Percentiles rank a stretch among this genome's conserved stretches.
Conservation (phyloP, 2,797 vertebrate species). For the Takifugu ocellatus region DNA sequence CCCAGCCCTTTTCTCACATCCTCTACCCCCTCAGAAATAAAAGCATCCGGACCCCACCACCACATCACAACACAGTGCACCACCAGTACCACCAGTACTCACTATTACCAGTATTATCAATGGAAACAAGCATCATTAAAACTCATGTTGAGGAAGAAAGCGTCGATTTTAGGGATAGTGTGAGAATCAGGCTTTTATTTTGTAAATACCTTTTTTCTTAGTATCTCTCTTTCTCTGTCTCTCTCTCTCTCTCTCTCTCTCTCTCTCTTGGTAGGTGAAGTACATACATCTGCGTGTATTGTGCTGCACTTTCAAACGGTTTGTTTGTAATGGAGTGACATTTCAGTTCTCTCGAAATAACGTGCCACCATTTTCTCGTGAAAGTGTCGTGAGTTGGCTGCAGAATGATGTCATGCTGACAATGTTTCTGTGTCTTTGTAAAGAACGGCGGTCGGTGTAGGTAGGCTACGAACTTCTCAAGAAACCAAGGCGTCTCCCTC, state of each 20-base stretch:
- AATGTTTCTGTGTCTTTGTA: conserved; percentile 69
- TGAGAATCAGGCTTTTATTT: conserved; percentile 63
- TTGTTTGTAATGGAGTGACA: conserved; percentile 52
- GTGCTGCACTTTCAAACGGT: conserved; percentile 52
- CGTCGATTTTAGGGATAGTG: conserved; percentile 83
- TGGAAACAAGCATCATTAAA: conserved; percentile 59
- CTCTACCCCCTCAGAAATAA: conserved; percentile 46
- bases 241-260: conserved; percentile 81
- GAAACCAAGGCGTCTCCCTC: conserved; percentile 34
- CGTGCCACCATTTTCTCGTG: conserved; percentile 63
- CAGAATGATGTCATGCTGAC: conserved; percentile 59
- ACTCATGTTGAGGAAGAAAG: conserved; percentile 78
- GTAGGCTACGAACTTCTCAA: conserved; percentile 48
- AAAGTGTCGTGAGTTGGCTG: conserved; percentile 71
- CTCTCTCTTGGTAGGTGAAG: conserved; percentile 56
- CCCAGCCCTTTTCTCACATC: conserved; percentile 24
- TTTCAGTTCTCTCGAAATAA: conserved; percentile 58
- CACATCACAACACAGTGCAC: conserved; percentile 55
- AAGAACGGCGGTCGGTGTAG: conserved; percentile 59
- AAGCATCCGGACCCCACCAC: conserved; percentile 54
- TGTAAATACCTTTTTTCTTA: conserved; percentile 70
- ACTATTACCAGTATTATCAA: conserved; percentile 62
- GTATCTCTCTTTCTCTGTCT: conserved; percentile 28
- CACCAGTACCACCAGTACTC: conserved; percentile 57
- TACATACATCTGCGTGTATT: conserved; percentile 58